phyloP scores from a whole-genome alignment of 37 sponge, comb jelly and placozoan species.

The Mnemiopsis leidyi region DNA sequence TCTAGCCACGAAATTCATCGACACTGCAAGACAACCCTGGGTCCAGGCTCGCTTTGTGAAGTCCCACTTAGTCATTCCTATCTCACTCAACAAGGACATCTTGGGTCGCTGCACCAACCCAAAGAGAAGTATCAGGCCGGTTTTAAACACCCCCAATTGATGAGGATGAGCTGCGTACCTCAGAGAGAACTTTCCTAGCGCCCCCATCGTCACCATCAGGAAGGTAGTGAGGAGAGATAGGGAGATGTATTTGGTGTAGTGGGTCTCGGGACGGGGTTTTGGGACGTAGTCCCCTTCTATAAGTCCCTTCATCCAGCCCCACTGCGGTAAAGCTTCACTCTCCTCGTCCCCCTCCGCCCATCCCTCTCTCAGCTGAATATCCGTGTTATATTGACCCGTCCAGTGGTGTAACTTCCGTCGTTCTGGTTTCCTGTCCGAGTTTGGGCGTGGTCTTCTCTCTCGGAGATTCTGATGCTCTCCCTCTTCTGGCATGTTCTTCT shows the following conservation, averaged over 20 bases:
- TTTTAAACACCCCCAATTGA: neutral
- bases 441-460: neutral
- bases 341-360: neutral
- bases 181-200: neutral
- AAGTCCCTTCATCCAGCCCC: conserved; percentile 1
- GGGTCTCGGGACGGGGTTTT: neutral
- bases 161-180: conserved; percentile 9
- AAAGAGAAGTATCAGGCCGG: neutral
- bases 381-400: neutral
- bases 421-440: neutral
- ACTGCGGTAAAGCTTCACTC: neutral
- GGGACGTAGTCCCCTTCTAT: neutral
- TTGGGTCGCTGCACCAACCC: neutral
- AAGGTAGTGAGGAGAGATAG: neutral
- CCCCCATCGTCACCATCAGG: neutral
- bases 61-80: conserved; percentile 9
- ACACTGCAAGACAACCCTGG: neutral
- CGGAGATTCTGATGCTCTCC: neutral
- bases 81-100: neutral
- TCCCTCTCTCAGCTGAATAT: neutral
- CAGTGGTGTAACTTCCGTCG: neutral
- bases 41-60: neutral
- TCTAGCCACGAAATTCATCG: neutral
- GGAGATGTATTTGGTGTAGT: neutral
- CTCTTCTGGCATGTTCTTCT: neutral